These are phyloP conservation scores for Lithophane socia DNA, from an alignment of 2,888 invertebrate species.

Conservation along the genomic window DNA sequence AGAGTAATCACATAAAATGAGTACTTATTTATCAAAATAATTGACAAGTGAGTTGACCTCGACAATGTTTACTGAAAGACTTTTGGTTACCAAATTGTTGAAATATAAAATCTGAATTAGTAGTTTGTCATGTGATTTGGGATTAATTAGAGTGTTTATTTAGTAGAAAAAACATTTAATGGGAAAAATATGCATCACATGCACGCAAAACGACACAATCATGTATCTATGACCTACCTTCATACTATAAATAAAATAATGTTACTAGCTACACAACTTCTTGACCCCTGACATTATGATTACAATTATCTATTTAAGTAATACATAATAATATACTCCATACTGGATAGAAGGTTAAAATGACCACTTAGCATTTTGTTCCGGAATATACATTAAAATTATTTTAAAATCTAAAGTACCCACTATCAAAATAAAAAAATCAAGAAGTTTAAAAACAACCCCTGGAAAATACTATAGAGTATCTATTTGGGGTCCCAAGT, in stretches of 20 bases:
- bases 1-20: not conserved
- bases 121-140: not conserved
- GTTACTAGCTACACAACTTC: conserved; percentile 25
- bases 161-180: no score
- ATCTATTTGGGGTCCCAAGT: not conserved
- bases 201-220: no score
- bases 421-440: not conserved
- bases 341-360: conserved; percentile 31
- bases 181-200: no score
- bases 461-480: not conserved
- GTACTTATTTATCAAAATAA: not conserved
- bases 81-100: not conserved
- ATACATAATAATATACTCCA: not conserved
- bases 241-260: conserved; percentile 9
- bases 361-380: conserved; percentile 15
- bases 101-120: not conserved
- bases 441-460: not conserved
- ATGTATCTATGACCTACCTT: not conserved
- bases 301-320: conserved; percentile 25
- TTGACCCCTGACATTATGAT: conserved; percentile 49
- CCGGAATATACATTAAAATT: not conserved
- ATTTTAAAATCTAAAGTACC: not conserved
- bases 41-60: not conserved
- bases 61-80: not conserved
- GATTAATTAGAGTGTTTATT: not conserved